A percentile compares a stretch with the other conserved stretches of the same genome.
phyloP scores from a whole-genome alignment of 2,113 vertebrate species.

The Eudyptes chrysolophus region DNA sequence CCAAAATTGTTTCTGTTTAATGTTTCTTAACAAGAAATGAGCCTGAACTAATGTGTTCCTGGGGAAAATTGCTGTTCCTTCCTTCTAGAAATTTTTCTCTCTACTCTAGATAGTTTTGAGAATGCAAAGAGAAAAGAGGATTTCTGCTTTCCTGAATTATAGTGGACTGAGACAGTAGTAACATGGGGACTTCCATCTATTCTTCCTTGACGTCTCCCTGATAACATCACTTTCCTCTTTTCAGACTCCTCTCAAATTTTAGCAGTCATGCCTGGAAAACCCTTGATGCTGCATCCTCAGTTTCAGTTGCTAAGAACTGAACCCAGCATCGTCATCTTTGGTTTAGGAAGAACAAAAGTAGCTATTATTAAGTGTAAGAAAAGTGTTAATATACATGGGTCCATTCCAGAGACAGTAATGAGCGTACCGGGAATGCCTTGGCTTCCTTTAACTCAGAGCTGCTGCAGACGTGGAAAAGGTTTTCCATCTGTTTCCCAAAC shows the following conservation, averaged over 20 bases:
- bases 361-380: background rate
- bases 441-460: background rate
- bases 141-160: background rate
- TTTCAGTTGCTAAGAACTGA: background rate
- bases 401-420: background rate
- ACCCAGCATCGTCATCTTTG: background rate
- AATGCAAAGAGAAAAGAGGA: background rate
- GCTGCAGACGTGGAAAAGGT: background rate
- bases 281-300: background rate
- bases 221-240: background rate
- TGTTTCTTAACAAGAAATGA: background rate
- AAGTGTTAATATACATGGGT: background rate
- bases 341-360: background rate
- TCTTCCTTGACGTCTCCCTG: background rate
- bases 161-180: background rate
- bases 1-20: background rate
- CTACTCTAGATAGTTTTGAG: background rate
- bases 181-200: background rate
- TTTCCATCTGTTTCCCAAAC: background rate
- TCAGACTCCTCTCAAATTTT: background rate
- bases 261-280: background rate
- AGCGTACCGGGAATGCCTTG: background rate
- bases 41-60: background rate
- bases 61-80: background rate
- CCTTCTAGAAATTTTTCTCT: background rate